Evolutionary conservation across 92 coral and sea anemone genomes (phyloP), one percentile per base, ranked within the genome.

Genomic region (Zoanthus gigantus): DNA sequence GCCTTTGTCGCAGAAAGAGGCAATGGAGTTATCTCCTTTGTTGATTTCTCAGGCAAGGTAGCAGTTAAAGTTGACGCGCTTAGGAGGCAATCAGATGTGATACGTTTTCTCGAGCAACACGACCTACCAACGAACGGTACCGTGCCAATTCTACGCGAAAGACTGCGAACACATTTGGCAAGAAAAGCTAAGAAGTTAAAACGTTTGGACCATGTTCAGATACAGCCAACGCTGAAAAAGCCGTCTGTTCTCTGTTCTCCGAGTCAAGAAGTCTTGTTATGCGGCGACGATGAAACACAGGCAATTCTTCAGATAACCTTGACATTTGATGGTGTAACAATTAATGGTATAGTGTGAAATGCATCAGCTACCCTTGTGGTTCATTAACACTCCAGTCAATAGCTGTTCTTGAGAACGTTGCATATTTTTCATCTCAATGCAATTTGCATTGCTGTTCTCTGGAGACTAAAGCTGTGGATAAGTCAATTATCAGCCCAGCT

Each of bases 1-100:
- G 91, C 80, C 17, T 90, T 90, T 65, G 77, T 83, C 57, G 78
- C 87, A 34, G 87, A 88, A 80, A 79, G 90, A 54, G 79, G 87
- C 9, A 46, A 56, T 60, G 60, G 71, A 69, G 90, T 67, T 63
- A 87, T 79, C 45, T 82, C 88, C 15, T 89, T 89, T 89, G 72
- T 83, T 71, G 91, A 89, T 79, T 72, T 89, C 45, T 57, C 63
- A 57, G 67, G 46, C 58, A 85, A 66, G 47, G 9, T 34, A 50
- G 44, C 23, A 63, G n/a, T 83, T 5, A 75, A 75, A 58, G 71
- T 18, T 29, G n/a, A 29, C 67, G 34, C 74, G 56, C 84, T 89
- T 42, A 52, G 76, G 52, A 89, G 83, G 66, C 83, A 83, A 57
- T 12, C 63, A 57, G 63, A 57, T 57, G 63, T 57, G 63, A 57